A percentile compares a stretch with the other conserved stretches of the same genome.
These are phyloP conservation scores for Pelobates fuscus DNA, from an alignment of 2,113 vertebrate species.

Conservation along the genomic window DNA sequence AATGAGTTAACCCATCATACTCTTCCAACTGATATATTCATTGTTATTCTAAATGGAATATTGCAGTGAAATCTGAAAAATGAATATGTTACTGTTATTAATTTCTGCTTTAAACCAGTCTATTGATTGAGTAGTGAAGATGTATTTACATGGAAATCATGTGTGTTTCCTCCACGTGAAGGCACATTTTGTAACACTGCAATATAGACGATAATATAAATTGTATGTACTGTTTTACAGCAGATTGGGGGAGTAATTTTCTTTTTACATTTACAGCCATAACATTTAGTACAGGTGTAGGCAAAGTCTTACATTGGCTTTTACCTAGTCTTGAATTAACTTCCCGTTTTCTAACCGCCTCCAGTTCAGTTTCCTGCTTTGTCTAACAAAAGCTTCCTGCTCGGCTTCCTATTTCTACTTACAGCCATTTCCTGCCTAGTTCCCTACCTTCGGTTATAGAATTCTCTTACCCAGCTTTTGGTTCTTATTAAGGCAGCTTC, in stretches of 20 bases:
- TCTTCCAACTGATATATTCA: not conserved
- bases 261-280: not conserved
- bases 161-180: not conserved
- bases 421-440: no score
- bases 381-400: no score
- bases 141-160: not conserved
- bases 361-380: no score
- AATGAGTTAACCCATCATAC: constrained; percentile 3
- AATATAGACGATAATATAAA: not conserved
- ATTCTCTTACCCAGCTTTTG: no score
- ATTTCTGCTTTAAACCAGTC: not conserved
- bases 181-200: not conserved
- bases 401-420: no score
- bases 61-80: not conserved
- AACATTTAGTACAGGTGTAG: no score
- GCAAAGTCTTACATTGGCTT: no score
- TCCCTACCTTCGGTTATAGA: no score
- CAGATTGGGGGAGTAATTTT: not conserved
- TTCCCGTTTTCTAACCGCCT: no score
- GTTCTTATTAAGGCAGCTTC: no score
- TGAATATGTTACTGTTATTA: not conserved
- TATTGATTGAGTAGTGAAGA: not conserved
- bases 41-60: not conserved
- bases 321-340: no score
- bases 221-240: not conserved